A percentile compares a stretch with the other conserved stretches of the same genome.
Conservation (phyloP, 2,797 vertebrate genomes). For the Vireo griseus region DNA sequence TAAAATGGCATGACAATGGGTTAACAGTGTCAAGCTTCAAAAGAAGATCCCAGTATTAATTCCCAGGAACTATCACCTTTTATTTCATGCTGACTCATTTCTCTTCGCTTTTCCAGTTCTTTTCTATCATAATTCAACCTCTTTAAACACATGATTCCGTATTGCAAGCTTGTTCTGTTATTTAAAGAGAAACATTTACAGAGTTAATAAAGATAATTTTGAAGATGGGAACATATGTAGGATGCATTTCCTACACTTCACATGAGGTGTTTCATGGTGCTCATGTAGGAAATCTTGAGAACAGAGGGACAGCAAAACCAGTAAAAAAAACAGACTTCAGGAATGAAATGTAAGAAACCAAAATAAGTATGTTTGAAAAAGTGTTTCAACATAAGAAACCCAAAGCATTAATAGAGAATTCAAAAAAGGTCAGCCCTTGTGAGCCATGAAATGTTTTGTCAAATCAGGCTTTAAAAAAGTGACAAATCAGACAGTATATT, state of each 20-base stretch:
- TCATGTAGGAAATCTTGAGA: background rate
- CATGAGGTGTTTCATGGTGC: background rate
- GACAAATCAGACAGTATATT: background rate
- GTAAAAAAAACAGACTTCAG: background rate
- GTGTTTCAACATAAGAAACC: background rate
- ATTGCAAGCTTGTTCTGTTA: constrained; percentile 96
- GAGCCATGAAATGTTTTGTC: background rate
- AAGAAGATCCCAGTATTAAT: constrained; percentile 29
- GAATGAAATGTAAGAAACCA: background rate
- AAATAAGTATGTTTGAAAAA: background rate
- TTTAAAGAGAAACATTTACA: constrained; percentile 43
- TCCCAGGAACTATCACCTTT: constrained; percentile 80
- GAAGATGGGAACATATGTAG: constrained; percentile 11
- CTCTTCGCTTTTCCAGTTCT: constrained; percentile 93
- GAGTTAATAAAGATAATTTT: constrained; percentile 31
- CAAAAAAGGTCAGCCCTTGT: background rate
- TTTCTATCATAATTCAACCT: constrained; percentile 98
- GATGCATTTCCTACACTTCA: background rate
- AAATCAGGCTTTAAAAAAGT: background rate
- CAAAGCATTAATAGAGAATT: background rate
- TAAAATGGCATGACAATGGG: background rate
- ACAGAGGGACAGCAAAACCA: background rate
- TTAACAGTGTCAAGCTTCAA: background rate
- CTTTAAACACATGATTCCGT: constrained; percentile 98
- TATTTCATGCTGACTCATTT: constrained; percentile 95